A percentile compares a stretch with the other conserved stretches of the same genome.
phyloP scores from a whole-genome alignment of 23 tunicate species.

The Pegea sp. region DNA sequence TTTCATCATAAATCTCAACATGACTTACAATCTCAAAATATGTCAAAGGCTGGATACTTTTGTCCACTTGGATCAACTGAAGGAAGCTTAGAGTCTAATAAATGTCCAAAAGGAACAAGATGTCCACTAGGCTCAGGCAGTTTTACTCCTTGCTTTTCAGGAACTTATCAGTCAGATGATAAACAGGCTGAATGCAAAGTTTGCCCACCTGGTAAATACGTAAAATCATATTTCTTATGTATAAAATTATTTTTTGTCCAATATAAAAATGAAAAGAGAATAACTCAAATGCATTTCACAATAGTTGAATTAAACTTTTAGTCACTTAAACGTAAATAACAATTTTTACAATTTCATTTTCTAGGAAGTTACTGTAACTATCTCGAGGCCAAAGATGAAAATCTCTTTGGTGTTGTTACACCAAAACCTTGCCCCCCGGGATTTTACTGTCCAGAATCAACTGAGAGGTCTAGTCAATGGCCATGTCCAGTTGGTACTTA shows the following conservation, averaged over 20 bases:
- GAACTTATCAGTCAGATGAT: slow-evolving; percentile 51
- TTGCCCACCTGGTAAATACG: slow-evolving; percentile 50
- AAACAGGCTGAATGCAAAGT: slow-evolving; percentile 16
- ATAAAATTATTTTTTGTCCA: background rate
- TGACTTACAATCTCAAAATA: background rate
- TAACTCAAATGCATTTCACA: background rate
- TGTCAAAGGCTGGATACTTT: slow-evolving; percentile 56
- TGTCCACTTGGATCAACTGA: slow-evolving; percentile 80
- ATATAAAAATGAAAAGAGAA: background rate
- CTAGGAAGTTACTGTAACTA: slow-evolving; percentile 57
- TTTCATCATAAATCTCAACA: background rate
- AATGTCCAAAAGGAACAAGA: slow-evolving; percentile 66
- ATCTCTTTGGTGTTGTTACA: slow-evolving; percentile 26
- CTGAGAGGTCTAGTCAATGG: slow-evolving; percentile 6
- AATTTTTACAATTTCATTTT: no score
- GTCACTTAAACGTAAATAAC: no score
- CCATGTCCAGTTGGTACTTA: slow-evolving; percentile 62
- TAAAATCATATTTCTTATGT: background rate
- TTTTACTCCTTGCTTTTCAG: slow-evolving; percentile 48
- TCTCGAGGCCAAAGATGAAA: slow-evolving; percentile 27
- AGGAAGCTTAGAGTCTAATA: slow-evolving; percentile 18
- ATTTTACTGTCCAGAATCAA: slow-evolving; percentile 55
- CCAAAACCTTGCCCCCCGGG: slow-evolving; percentile 66
- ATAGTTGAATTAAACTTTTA: background rate
- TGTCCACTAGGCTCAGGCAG: slow-evolving; percentile 45